These are phyloP conservation scores for Sthenelais limicola DNA, from an alignment of 2,888 invertebrate species.

Conservation along the genomic window DNA sequence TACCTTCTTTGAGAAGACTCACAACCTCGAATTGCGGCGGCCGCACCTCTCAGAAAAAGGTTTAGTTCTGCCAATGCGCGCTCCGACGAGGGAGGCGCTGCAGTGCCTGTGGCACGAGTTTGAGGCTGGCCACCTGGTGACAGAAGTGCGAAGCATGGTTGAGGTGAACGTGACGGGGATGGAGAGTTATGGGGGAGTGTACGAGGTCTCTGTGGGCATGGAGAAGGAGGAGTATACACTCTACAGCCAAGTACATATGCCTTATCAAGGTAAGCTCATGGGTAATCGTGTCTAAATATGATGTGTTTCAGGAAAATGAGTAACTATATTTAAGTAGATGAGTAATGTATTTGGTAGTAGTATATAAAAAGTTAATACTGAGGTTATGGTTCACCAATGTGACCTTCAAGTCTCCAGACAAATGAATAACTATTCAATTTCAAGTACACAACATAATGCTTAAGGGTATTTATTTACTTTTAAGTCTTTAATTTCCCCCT, in stretches of 20 bases:
- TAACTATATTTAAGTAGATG: too few species aligned
- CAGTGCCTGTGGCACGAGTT: slow-evolving; percentile 36
- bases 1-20: too few species aligned
- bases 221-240: slow-evolving; percentile 1
- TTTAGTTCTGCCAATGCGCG: slow-evolving; percentile 19
- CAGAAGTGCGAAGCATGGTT: neutral
- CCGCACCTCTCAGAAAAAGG: neutral
- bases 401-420: too few species aligned
- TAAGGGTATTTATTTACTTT: too few species aligned
- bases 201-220: slow-evolving; percentile 21
- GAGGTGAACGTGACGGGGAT: neutral
- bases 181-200: neutral
- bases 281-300: too few species aligned
- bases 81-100: slow-evolving; percentile 17
- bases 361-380: too few species aligned
- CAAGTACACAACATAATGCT: too few species aligned
- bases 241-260: slow-evolving; percentile 20
- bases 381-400: too few species aligned
- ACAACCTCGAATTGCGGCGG: slow-evolving; percentile 7
- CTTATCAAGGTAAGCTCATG: slow-evolving; percentile 38
- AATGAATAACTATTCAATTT: too few species aligned
- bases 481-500: too few species aligned
- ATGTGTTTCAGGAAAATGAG: too few species aligned
- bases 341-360: too few species aligned
- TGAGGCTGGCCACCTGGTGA: slow-evolving; percentile 1